Evolutionary conservation across 1,140 invertebrate species (phyloP).

Genomic region (Drosophila rhopaloa): DNA sequence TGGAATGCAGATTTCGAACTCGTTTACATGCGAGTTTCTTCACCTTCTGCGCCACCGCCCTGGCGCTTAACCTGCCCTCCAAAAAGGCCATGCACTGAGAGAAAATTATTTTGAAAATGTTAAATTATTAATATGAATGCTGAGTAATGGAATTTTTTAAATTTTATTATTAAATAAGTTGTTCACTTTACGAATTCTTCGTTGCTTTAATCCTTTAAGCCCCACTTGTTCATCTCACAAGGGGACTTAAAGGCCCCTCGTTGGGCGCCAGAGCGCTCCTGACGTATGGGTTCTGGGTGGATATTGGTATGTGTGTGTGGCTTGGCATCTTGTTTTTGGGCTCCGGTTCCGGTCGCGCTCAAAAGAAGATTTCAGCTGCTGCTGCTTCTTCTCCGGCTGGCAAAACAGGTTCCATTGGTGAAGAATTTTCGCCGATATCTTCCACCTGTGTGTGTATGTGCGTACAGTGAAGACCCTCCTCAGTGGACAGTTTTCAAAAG

Average conservation of each 20-base stretch:
- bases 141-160: no score
- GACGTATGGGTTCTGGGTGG: slow-evolving; percentile 7
- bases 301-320: slow-evolving; percentile 2
- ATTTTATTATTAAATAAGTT: not conserved
- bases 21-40: slow-evolving; percentile 70
- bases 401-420: slow-evolving; percentile 70
- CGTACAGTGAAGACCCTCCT: slow-evolving; percentile 29
- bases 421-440: slow-evolving; percentile 73
- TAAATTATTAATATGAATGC: no score
- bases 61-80: slow-evolving; percentile 30
- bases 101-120: not conserved
- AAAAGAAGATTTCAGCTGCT: slow-evolving; percentile 58
- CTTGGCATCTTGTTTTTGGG: slow-evolving; percentile 54
- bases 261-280: slow-evolving; percentile 20
- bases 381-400: slow-evolving; percentile 21
- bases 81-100: not conserved
- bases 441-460: slow-evolving; percentile 7
- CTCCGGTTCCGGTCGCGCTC: slow-evolving; percentile 59
- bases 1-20: slow-evolving; percentile 79
- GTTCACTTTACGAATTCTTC: not conserved
- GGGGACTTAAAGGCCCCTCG: not conserved
- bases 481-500: not conserved
- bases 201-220: not conserved
- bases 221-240: not conserved
- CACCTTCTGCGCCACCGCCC: slow-evolving; percentile 41